These are phyloP conservation scores for Epicauta chinensis DNA, from an alignment of 1,140 invertebrate species.

Conservation along the genomic window DNA sequence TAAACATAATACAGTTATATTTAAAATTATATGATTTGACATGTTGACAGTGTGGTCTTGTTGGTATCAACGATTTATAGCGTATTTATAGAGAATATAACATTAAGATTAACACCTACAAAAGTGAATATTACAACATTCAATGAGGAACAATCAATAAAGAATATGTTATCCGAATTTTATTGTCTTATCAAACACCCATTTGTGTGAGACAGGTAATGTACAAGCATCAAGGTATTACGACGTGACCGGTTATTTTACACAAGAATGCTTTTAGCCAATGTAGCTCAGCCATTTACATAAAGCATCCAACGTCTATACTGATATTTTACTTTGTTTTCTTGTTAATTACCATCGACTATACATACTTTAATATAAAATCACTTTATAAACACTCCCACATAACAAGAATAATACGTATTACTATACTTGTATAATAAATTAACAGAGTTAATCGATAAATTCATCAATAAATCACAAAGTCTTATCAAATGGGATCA, in stretches of 20 bases:
- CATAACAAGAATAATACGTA: not conserved
- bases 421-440: too few relatives aligned
- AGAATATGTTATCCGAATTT: constrained; percentile 25
- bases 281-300: constrained; percentile 28
- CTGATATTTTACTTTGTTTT: constrained; percentile 16
- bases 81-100: constrained; percentile 5
- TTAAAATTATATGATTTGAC: too few relatives aligned
- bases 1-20: too few relatives aligned
- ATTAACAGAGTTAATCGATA: too few relatives aligned
- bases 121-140: constrained; percentile 25
- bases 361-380: constrained; percentile 9
- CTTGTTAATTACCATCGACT: constrained; percentile 14
- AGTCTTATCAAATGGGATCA: too few relatives aligned
- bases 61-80: constrained; percentile 11
- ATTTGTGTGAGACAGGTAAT: constrained; percentile 22
- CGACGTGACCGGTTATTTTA: constrained; percentile 23
- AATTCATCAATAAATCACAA: too few relatives aligned
- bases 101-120: constrained; percentile 17
- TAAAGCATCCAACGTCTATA: constrained; percentile 24
- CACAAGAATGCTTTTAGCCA: constrained; percentile 31
- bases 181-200: constrained; percentile 22
- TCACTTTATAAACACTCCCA: constrained; percentile 9
- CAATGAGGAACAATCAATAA: constrained; percentile 27
- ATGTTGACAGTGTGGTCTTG: not conserved
- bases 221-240: constrained; percentile 19